Percentiles rank a stretch among this genome's conserved stretches.
These are phyloP conservation scores for Ceratina australensis DNA, from an alignment of 1,140 invertebrate species.

Conservation along the genomic window DNA sequence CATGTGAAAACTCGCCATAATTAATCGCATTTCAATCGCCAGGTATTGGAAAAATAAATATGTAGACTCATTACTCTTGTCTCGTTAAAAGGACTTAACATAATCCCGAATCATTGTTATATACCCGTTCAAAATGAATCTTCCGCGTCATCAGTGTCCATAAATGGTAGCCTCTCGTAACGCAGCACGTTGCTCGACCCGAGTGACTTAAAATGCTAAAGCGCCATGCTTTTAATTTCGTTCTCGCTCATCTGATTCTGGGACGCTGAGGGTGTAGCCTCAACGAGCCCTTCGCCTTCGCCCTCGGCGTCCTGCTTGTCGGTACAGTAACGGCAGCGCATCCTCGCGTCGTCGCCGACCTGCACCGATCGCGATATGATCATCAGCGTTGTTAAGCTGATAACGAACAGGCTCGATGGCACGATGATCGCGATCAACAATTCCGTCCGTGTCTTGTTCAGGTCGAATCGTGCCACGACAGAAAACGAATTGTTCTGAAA, in stretches of 20 bases:
- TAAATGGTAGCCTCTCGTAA: slow-evolving; percentile 74
- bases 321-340: slow-evolving; percentile 81
- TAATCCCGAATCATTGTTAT: not conserved
- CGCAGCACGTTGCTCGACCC: slow-evolving; percentile 53
- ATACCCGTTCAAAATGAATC: slow-evolving; percentile 69
- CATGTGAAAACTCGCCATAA: not conserved
- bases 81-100: too few relatives aligned
- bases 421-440: slow-evolving; percentile 82
- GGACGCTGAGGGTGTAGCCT: slow-evolving; percentile 65
- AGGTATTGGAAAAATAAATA: too few relatives aligned
- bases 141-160: slow-evolving; percentile 74
- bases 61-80: too few relatives aligned
- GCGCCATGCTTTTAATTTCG: slow-evolving; percentile 73
- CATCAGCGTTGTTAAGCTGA: slow-evolving; percentile 82
- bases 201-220: slow-evolving; percentile 75
- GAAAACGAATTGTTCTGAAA: slow-evolving; percentile 80
- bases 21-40: too few relatives aligned
- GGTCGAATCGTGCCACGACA: slow-evolving; percentile 82
- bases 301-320: slow-evolving; percentile 68
- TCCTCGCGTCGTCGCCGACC: slow-evolving; percentile 83
- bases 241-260: slow-evolving; percentile 70
- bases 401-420: slow-evolving; percentile 81
- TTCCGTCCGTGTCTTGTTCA: slow-evolving; percentile 81
- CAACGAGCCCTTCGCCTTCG: slow-evolving; percentile 74
- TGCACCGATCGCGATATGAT: slow-evolving; percentile 82